Conservation (phyloP, 2,797 vertebrate species). For the Bradypodion ventrale region DNA sequence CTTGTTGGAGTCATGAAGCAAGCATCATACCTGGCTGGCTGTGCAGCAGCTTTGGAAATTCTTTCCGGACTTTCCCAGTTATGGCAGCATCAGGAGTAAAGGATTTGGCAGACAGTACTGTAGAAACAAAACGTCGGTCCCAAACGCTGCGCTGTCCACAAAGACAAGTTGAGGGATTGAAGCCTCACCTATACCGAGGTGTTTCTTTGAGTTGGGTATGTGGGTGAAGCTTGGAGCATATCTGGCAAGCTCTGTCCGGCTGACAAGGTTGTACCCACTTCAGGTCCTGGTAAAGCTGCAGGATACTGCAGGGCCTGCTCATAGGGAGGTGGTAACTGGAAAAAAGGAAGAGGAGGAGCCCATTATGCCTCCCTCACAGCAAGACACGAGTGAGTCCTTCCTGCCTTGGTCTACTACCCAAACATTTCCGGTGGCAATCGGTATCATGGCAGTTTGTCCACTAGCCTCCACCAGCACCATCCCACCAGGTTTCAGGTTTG, state of each 20-base stretch:
- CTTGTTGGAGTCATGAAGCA: too few species aligned
- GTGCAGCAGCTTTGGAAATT: not conserved
- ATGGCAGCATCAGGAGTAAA: not conserved
- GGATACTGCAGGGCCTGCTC: slow-evolving; percentile 83
- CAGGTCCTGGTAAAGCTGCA: slow-evolving; percentile 59
- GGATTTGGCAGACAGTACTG: not conserved
- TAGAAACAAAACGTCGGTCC: not conserved
- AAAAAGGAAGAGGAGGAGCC: slow-evolving; percentile 36
- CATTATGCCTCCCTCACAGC: slow-evolving; percentile 15
- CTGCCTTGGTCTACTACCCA: not conserved
- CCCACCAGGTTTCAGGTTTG: not conserved
- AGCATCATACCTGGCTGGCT: not conserved
- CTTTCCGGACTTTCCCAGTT: not conserved
- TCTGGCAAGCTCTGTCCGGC: slow-evolving; percentile 59
- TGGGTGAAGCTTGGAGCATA: slow-evolving; percentile 45
- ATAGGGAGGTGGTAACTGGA: slow-evolving; percentile 84
- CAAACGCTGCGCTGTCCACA: slow-evolving; percentile 32
- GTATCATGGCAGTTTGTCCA: not conserved
- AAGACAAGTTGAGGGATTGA: not conserved
- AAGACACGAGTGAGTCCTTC: slow-evolving; percentile 31
- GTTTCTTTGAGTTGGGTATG: slow-evolving; percentile 49
- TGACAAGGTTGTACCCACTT: slow-evolving; percentile 58
- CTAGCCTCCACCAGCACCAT: not conserved
- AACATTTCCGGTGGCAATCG: not conserved
- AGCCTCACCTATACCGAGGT: slow-evolving; percentile 25